These are phyloP conservation scores for Triplophysa siluroides DNA, from an alignment of 2,113 vertebrate species.

Conservation along the genomic window DNA sequence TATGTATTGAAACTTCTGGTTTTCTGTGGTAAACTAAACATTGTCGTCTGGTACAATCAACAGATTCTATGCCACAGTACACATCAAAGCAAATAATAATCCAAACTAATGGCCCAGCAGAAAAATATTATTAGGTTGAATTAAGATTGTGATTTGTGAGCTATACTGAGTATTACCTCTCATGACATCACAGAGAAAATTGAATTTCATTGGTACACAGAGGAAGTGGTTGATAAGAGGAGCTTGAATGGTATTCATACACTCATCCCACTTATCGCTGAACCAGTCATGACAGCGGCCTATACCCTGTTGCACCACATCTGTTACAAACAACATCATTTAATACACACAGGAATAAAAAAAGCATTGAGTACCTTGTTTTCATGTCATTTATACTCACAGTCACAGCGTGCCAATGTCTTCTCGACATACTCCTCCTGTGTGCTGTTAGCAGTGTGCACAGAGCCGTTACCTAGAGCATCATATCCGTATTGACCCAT, in stretches of 20 bases:
- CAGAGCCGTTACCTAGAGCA: not conserved
- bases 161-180: slow-evolving; percentile 61
- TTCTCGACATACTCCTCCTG: slow-evolving; percentile 77
- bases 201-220: slow-evolving; percentile 88
- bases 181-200: slow-evolving; percentile 79
- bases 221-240: slow-evolving; percentile 82
- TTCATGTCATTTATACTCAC: slow-evolving; percentile 71
- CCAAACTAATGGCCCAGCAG: too few relatives aligned
- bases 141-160: not conserved
- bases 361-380: not conserved
- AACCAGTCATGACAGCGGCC: slow-evolving; percentile 80
- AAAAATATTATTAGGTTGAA: not conserved
- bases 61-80: too few relatives aligned
- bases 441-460: slow-evolving; percentile 59
- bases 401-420: slow-evolving; percentile 79
- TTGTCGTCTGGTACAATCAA: too few relatives aligned
- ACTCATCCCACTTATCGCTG: slow-evolving; percentile 50
- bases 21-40: too few relatives aligned
- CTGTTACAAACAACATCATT: slow-evolving; percentile 62
- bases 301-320: slow-evolving; percentile 71
- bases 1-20: too few relatives aligned
- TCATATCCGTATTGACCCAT: slow-evolving; percentile 70
- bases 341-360: not conserved
- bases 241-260: slow-evolving; percentile 55
- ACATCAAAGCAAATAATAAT: too few relatives aligned